Percentiles rank a stretch among this genome's conserved stretches.
These are phyloP conservation scores for Drosophila sechellia DNA, from an alignment of 1,140 invertebrate species.

Conservation along the genomic window DNA sequence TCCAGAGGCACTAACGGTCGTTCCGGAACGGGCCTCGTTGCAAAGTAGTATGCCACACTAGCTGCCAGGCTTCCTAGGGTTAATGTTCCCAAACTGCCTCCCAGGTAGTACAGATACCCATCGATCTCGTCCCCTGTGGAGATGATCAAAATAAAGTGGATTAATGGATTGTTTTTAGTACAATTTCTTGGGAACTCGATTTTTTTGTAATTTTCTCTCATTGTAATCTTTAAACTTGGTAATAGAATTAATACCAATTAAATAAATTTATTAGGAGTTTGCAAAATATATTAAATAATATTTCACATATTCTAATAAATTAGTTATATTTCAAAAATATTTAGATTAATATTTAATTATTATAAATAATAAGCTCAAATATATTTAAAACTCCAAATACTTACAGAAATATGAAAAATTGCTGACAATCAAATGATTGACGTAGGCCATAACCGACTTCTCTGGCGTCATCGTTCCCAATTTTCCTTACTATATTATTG, in stretches of 20 bases:
- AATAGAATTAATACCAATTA: too few species aligned
- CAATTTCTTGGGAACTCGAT: too few species aligned
- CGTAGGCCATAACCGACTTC: conserved; percentile 80
- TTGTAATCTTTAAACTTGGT: too few species aligned
- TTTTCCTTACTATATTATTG: conserved; percentile 24
- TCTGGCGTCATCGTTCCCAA: conserved; percentile 76
- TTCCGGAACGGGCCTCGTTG: conserved; percentile 89
- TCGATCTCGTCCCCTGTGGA: conserved; percentile 89
- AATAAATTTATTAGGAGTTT: too few species aligned
- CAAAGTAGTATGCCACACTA: conserved; percentile 89
- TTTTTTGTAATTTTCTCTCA: too few species aligned
- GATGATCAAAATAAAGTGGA: not conserved
- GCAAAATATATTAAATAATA: too few species aligned
- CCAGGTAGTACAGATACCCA: conserved; percentile 91
- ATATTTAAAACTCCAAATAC: conserved; percentile 29
- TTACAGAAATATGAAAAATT: conserved; percentile 84
- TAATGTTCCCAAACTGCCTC: conserved; percentile 90
- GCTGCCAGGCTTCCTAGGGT: conserved; percentile 90
- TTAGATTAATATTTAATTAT: too few species aligned
- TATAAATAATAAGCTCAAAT: too few species aligned
- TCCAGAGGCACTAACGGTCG: conserved; percentile 91
- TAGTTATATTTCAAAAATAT: too few species aligned
- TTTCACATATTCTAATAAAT: too few species aligned
- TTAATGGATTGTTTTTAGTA: not conserved
- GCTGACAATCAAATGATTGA: conserved; percentile 83